phyloP scores from a whole-genome alignment of 2,113 vertebrate species.

The Mobula birostris region DNA sequence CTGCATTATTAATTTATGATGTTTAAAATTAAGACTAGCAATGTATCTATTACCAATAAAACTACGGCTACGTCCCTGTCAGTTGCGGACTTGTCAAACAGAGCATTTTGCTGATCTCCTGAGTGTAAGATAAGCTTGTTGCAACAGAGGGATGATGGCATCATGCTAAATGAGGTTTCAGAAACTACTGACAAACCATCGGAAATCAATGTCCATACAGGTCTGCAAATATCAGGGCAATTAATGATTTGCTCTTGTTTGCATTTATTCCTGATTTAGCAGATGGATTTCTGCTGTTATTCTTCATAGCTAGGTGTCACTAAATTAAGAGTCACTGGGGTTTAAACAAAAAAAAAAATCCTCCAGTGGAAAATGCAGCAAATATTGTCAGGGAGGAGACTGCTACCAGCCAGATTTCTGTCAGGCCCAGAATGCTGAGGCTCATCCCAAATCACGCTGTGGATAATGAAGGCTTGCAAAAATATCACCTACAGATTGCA shows the following conservation, averaged over 20 bases:
- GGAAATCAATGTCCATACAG: neutral
- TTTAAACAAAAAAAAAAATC: neutral
- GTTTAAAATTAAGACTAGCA: neutral
- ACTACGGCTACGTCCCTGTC: neutral
- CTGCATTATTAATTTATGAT: neutral
- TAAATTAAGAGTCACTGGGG: neutral
- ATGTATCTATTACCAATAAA: neutral
- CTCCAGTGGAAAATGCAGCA: neutral
- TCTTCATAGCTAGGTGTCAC: neutral
- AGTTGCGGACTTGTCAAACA: neutral
- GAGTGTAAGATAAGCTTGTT: neutral
- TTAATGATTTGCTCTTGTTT: neutral
- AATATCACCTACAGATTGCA: neutral
- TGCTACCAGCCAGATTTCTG: neutral
- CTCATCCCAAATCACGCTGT: neutral
- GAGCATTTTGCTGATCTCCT: neutral
- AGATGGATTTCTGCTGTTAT: neutral
- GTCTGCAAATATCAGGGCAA: neutral
- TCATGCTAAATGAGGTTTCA: neutral
- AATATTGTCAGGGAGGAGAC: neutral
- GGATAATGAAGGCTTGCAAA: conserved; percentile 8
- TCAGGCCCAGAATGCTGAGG: neutral
- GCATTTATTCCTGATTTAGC: neutral
- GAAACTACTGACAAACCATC: neutral
- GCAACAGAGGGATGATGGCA: neutral